Percentiles rank a stretch among this genome's conserved stretches.
phyloP scores from a whole-genome alignment of 2,888 invertebrate genomes.

The Amiota mariae region DNA sequence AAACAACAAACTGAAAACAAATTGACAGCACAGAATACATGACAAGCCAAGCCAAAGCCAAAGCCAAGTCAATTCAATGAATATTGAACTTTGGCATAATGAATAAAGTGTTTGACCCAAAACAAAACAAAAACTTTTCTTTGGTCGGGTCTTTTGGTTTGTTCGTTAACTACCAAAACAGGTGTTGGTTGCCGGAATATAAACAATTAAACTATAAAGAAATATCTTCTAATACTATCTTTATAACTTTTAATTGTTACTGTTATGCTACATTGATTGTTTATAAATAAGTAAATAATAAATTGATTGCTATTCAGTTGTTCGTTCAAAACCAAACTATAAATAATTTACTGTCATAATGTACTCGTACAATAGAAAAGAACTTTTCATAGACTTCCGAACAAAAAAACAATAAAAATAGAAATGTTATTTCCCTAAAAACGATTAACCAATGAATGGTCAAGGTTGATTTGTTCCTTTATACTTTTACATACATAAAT shows the following conservation, averaged over 20 bases:
- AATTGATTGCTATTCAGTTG: background rate
- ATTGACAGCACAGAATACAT: background rate
- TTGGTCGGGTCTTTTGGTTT: background rate
- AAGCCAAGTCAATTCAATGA: background rate
- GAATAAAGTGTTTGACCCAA: background rate
- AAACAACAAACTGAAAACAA: background rate
- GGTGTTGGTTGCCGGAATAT: conserved; percentile 40
- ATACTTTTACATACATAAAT: too few species aligned
- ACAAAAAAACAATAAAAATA: too few species aligned
- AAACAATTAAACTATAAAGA: too few species aligned
- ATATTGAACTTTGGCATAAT: background rate
- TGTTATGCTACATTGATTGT: conserved; percentile 44
- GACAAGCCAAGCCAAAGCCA: too few species aligned
- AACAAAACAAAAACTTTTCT: background rate
- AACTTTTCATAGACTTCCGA: too few species aligned
- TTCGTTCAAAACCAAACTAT: too few species aligned
- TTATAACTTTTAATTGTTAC: too few species aligned
- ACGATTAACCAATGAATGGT: conserved; percentile 43
- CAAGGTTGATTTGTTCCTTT: conserved; percentile 45
- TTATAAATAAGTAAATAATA: background rate
- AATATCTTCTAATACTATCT: too few species aligned
- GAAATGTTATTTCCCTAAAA: background rate
- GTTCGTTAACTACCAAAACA: conserved; percentile 33
- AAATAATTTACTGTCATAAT: too few species aligned
- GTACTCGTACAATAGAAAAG: too few species aligned